Evolutionary conservation across 2,888 invertebrate species (phyloP).

Genomic region (Cantharis flavilabris): DNA sequence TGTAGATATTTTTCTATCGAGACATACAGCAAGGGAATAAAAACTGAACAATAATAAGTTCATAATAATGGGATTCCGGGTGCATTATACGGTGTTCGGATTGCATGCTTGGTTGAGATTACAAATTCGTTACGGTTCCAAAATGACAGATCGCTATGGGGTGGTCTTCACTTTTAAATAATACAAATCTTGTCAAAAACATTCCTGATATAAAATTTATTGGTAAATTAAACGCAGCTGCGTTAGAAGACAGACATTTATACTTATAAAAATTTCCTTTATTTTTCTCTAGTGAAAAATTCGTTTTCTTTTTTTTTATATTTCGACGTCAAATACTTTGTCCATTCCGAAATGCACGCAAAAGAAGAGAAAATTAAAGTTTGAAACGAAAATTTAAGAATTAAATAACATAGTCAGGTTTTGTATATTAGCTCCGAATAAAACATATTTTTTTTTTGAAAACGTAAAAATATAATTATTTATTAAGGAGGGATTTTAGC

Average conservation of each 20-base stretch:
- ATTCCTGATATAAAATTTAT: background rate
- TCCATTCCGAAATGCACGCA: too few relatives aligned
- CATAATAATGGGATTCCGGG: constrained; percentile 22
- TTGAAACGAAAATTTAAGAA: too few relatives aligned
- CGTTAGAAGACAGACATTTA: background rate
- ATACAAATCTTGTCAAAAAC: constrained; percentile 28
- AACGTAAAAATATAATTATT: too few relatives aligned
- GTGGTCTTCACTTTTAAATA: constrained; percentile 46
- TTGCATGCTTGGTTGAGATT: constrained; percentile 45
- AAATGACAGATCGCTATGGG: constrained; percentile 48
- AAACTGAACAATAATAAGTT: background rate
- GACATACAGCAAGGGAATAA: background rate
- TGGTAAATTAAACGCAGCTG: constrained; percentile 4
- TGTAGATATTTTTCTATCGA: background rate
- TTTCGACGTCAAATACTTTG: too few relatives aligned
- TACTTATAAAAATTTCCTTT: background rate
- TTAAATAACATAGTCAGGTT: too few relatives aligned
- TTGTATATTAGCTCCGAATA: too few relatives aligned
- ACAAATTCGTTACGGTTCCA: constrained; percentile 48
- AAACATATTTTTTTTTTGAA: too few relatives aligned
- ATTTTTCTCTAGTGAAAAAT: background rate
- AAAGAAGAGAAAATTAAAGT: too few relatives aligned
- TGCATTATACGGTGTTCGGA: constrained; percentile 24
- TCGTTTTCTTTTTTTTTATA: background rate
- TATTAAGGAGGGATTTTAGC: too few relatives aligned